Percentiles rank a stretch among this genome's conserved stretches.
phyloP scores from a whole-genome alignment of 2,888 invertebrate species.

The Ophraella communa region DNA sequence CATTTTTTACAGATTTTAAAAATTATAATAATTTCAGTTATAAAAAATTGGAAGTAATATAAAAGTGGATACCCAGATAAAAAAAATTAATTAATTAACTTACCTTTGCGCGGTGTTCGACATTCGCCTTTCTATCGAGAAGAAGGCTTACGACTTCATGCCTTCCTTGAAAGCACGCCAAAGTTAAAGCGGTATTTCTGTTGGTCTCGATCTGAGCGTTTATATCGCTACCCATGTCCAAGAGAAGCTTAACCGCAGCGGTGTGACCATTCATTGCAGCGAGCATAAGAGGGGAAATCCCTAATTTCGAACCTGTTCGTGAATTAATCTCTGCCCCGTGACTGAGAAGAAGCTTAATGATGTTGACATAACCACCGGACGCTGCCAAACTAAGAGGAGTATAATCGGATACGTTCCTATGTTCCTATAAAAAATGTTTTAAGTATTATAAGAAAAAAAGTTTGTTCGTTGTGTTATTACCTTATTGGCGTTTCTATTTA shows the following conservation, averaged over 20 bases:
- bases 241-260: slow-evolving; percentile 90
- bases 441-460: not conserved
- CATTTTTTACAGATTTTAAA: no score
- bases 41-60: no score
- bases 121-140: slow-evolving; percentile 95
- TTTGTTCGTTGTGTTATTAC: slow-evolving; percentile 59
- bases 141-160: slow-evolving; percentile 97
- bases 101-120: slow-evolving; percentile 88
- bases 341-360: slow-evolving; percentile 90
- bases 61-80: not conserved
- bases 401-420: slow-evolving; percentile 98
- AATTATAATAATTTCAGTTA: no score
- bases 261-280: slow-evolving; percentile 99
- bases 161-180: slow-evolving; percentile 98
- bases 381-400: slow-evolving; percentile 98
- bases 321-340: slow-evolving; percentile 99
- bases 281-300: slow-evolving; percentile 98
- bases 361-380: slow-evolving; percentile 97
- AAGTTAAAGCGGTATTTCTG: slow-evolving; percentile 95
- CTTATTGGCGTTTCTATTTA: slow-evolving; percentile 92
- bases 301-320: slow-evolving; percentile 93
- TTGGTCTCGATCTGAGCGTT: slow-evolving; percentile 99
- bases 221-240: slow-evolving; percentile 98
- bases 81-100: not conserved
- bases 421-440: slow-evolving; percentile 68